Conservation (phyloP, 2,888 invertebrate genomes). For the Isotomurus palustris region DNA sequence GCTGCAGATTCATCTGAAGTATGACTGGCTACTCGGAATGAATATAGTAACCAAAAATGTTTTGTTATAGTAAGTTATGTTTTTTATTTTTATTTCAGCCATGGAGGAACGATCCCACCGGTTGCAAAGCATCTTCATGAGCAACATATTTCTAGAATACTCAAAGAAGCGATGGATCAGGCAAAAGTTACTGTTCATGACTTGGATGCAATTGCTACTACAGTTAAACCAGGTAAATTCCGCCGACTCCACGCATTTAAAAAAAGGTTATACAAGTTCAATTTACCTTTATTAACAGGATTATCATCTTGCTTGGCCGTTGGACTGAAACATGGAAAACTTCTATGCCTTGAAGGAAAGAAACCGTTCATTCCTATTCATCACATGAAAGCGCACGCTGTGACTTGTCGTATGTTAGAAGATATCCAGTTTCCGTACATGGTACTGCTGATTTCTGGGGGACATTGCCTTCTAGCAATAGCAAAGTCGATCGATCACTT, state of each 20-base stretch:
- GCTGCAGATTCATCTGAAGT: slow-evolving; percentile 68
- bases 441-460: slow-evolving; percentile 85
- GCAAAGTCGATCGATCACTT: slow-evolving; percentile 71
- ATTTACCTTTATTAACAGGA: slow-evolving; percentile 56
- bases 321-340: slow-evolving; percentile 76
- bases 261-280: neutral
- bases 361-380: slow-evolving; percentile 92
- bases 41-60: slow-evolving; percentile 1
- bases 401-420: slow-evolving; percentile 73
- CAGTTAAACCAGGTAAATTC: slow-evolving; percentile 70
- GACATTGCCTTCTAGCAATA: slow-evolving; percentile 77
- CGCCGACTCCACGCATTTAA: neutral
- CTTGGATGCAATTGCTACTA: slow-evolving; percentile 82
- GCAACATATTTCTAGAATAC: slow-evolving; percentile 68
- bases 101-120: slow-evolving; percentile 86
- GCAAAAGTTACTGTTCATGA: slow-evolving; percentile 61
- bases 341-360: slow-evolving; percentile 60
- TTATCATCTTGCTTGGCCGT: slow-evolving; percentile 69
- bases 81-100: slow-evolving; percentile 52
- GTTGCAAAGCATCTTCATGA: slow-evolving; percentile 77
- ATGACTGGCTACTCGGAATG: slow-evolving; percentile 44
- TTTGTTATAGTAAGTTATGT: neutral
- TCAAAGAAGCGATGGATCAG: slow-evolving; percentile 61
- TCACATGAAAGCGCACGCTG: slow-evolving; percentile 98
- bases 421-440: slow-evolving; percentile 80